A percentile compares a stretch with the other conserved stretches of the same genome.
Evolutionary conservation across 2,797 vertebrate species (phyloP).

Genomic region (Pelobates cultripes): DNA sequence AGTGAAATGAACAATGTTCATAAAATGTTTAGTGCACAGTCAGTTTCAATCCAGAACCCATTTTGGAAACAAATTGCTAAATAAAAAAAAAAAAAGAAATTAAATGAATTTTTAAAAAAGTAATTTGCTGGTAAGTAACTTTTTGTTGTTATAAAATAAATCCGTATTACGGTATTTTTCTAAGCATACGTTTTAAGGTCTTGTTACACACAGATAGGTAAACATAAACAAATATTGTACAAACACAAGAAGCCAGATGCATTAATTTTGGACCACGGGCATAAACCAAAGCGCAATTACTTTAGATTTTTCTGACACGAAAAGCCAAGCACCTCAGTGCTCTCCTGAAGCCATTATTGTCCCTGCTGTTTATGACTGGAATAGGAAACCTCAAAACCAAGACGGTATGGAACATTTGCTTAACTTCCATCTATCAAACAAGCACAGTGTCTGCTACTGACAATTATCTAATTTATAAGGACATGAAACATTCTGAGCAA

Average conservation of each 20-base stretch:
- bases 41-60: too few relatives aligned
- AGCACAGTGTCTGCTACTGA: conserved; percentile 38
- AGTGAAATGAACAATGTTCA: too few relatives aligned
- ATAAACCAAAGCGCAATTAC: not conserved
- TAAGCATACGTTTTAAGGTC: not conserved
- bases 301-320: conserved; percentile 15
- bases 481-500: conserved; percentile 47
- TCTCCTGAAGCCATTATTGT: conserved; percentile 29
- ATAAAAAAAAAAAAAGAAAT: too few relatives aligned
- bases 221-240: not conserved
- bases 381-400: conserved; percentile 52
- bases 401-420: conserved; percentile 49
- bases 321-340: not conserved
- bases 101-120: too few relatives aligned
- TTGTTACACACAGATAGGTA: not conserved
- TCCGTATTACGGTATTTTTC: not conserved
- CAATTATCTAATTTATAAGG: conserved; percentile 54
- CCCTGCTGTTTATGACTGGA: conserved; percentile 49
- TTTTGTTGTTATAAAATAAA: not conserved
- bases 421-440: conserved; percentile 41
- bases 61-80: too few relatives aligned
- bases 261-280: not conserved
- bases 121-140: not conserved
- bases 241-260: not conserved
- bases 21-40: too few relatives aligned